These are phyloP conservation scores for Pogonomyrmex barbatus DNA, from an alignment of 1,140 invertebrate species.

Conservation along the genomic window DNA sequence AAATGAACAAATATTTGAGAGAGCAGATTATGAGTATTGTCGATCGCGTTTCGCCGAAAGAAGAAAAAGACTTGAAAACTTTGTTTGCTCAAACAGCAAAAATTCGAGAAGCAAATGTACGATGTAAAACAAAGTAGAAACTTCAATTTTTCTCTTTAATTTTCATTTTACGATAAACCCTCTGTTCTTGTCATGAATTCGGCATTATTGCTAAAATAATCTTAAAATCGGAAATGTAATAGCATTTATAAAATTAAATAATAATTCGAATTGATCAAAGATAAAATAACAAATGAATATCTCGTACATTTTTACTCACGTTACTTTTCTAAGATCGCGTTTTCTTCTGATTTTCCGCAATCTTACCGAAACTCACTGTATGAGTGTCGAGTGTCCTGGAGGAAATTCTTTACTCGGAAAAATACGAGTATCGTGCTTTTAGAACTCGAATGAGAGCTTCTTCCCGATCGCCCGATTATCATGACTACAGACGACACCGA, in stretches of 20 bases:
- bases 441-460: background rate
- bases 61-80: background rate
- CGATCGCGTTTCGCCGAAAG: background rate
- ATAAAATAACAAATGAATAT: background rate
- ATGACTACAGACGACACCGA: constrained; percentile 66
- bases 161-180: background rate
- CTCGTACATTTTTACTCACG: background rate
- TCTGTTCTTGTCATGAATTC: background rate
- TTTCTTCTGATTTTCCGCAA: background rate
- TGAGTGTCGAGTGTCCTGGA: background rate
- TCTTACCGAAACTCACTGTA: background rate
- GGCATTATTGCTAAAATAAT: background rate
- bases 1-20: constrained; percentile 37
- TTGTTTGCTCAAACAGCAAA: background rate
- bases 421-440: constrained; percentile 13
- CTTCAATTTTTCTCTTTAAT: background rate
- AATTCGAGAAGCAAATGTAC: constrained; percentile 9
- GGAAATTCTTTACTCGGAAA: constrained; percentile 17
- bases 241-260: constrained; percentile 7
- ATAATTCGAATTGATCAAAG: background rate
- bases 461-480: constrained; percentile 30
- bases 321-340: background rate
- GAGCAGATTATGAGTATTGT: constrained; percentile 35
- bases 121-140: background rate
- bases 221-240: background rate